phyloP scores from a whole-genome alignment of 2,797 vertebrate genomes.

The Crenichthys baileyi region DNA sequence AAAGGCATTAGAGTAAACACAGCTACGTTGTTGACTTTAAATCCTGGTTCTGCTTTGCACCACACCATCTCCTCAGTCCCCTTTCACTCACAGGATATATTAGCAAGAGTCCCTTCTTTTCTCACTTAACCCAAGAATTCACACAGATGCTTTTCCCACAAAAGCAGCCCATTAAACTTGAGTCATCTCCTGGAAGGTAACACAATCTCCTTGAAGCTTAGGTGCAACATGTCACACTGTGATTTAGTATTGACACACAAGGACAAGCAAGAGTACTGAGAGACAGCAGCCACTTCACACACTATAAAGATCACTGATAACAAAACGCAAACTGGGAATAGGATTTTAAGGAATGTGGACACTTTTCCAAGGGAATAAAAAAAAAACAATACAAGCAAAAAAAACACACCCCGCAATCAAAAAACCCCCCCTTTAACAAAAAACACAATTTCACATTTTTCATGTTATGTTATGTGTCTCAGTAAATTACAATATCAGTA shows the following conservation, averaged over 20 bases:
- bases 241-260: slow-evolving; percentile 65
- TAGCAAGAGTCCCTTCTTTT: background rate
- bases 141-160: slow-evolving; percentile 56
- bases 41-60: slow-evolving; percentile 70
- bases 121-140: slow-evolving; percentile 19
- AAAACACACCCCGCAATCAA: background rate
- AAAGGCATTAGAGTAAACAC: slow-evolving; percentile 78
- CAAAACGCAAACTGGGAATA: slow-evolving; percentile 45
- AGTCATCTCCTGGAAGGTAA: slow-evolving; percentile 58
- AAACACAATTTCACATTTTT: background rate
- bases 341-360: slow-evolving; percentile 28
- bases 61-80: background rate
- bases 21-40: slow-evolving; percentile 80
- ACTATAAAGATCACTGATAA: slow-evolving; percentile 13
- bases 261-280: slow-evolving; percentile 27
- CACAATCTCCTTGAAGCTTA: slow-evolving; percentile 70
- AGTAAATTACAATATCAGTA: background rate
- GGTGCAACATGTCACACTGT: slow-evolving; percentile 65
- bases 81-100: slow-evolving; percentile 34
- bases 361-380: slow-evolving; percentile 30
- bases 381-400: no score
- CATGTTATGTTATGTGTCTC: background rate
- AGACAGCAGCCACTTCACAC: slow-evolving; percentile 19
- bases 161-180: slow-evolving; percentile 57
- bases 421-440: background rate